These are phyloP conservation scores for Syngnathus typhle DNA, from an alignment of 2,113 vertebrate genomes.

Conservation along the genomic window DNA sequence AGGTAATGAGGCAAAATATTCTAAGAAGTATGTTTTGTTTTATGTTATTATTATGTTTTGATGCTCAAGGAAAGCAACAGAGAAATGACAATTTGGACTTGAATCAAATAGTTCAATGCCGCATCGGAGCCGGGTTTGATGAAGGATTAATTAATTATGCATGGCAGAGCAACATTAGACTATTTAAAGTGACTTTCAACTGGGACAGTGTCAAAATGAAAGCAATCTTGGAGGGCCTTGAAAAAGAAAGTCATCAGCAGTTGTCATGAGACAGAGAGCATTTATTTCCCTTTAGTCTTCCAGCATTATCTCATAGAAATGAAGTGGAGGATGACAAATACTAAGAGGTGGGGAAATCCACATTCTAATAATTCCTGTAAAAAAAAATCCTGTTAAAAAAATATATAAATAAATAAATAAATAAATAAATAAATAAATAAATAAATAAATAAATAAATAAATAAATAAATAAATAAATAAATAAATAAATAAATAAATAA, in stretches of 20 bases:
- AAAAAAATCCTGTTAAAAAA: too few species aligned
- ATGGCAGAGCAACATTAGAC: neutral
- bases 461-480: too few species aligned
- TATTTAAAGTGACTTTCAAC: neutral
- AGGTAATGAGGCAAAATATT: slow-evolving; percentile 2
- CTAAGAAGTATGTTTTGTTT: neutral
- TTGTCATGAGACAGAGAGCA: slow-evolving; percentile 13
- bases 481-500: too few species aligned
- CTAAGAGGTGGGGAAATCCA: neutral
- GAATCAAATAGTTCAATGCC: neutral
- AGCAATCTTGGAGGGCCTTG: slow-evolving; percentile 11
- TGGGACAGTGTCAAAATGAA: slow-evolving; percentile 5
- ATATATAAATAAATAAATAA: too few species aligned
- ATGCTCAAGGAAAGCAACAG: neutral
- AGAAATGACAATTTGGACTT: neutral
- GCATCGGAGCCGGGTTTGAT: neutral
- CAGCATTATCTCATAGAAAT: neutral
- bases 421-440: too few species aligned
- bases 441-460: too few species aligned
- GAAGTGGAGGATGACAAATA: neutral
- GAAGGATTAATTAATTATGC: slow-evolving; percentile 20
- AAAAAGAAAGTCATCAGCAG: slow-evolving; percentile 18
- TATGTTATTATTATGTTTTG: neutral
- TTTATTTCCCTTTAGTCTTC: slow-evolving; percentile 21
- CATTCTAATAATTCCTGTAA: too few species aligned